Conservation (phyloP, 2,797 vertebrate genomes). For the Salarias fasciatus region DNA sequence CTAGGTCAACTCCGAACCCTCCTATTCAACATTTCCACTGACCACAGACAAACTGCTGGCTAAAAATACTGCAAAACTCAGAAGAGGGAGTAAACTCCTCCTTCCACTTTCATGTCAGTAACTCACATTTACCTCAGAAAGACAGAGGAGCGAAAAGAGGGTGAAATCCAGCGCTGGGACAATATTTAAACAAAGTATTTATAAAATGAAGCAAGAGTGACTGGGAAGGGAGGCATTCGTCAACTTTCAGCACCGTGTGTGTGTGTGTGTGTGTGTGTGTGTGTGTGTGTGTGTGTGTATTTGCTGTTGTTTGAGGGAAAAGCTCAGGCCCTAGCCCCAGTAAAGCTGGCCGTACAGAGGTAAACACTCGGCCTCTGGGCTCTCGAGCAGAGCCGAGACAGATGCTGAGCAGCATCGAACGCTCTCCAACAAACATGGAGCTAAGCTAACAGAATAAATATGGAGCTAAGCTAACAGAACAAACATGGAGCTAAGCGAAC, state of each 20-base stretch:
- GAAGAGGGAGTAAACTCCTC: constrained; percentile 20
- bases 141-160: constrained; percentile 14
- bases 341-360: constrained; percentile 14
- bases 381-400: not conserved
- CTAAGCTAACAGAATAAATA: no score
- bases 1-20: constrained; percentile 42
- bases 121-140: constrained; percentile 49
- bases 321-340: constrained; percentile 30
- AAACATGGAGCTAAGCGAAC: no score
- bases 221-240: constrained; percentile 35
- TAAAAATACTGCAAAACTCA: constrained; percentile 57
- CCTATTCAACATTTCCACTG: constrained; percentile 62
- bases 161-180: constrained; percentile 56
- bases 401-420: not conserved
- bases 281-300: no score
- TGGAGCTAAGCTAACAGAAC: no score
- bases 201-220: constrained; percentile 62
- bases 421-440: not conserved
- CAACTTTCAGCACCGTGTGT: constrained; percentile 40
- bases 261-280: constrained; percentile 20
- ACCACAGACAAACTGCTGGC: constrained; percentile 60
- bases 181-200: constrained; percentile 80
- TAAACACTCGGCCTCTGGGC: constrained; percentile 24
- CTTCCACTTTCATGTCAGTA: constrained; percentile 53
- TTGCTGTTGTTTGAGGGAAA: no score